A percentile compares a stretch with the other conserved stretches of the same genome.
Evolutionary conservation across 2,888 invertebrate species (phyloP).

Genomic region (Synanthedon myopaeformis): DNA sequence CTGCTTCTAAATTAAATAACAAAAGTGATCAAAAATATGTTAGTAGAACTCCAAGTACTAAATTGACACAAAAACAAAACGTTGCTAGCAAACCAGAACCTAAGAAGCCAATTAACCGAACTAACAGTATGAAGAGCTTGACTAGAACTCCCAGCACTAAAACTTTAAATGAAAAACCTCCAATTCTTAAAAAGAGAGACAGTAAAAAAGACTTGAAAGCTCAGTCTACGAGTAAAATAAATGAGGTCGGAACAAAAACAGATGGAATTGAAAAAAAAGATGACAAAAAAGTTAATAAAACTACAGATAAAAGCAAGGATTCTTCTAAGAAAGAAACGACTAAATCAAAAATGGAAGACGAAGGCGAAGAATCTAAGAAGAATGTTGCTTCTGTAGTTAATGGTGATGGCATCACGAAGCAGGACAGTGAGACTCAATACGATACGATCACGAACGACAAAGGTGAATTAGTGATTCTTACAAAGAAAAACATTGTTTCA

Average conservation of each 20-base stretch:
- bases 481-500: slow-evolving; percentile 63
- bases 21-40: slow-evolving; percentile 26
- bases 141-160: slow-evolving; percentile 51
- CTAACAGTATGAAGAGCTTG: slow-evolving; percentile 55
- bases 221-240: slow-evolving; percentile 38
- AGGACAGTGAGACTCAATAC: slow-evolving; percentile 62
- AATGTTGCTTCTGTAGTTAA: slow-evolving; percentile 25
- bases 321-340: slow-evolving; percentile 6
- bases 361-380: slow-evolving; percentile 15
- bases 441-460: slow-evolving; percentile 53
- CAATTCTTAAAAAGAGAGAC: slow-evolving; percentile 35
- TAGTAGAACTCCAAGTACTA: slow-evolving; percentile 38
- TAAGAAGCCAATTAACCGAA: slow-evolving; percentile 49
- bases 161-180: slow-evolving; percentile 47
- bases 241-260: slow-evolving; percentile 33
- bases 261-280: slow-evolving; percentile 19
- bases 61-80: slow-evolving; percentile 35
- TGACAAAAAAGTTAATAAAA: slow-evolving; percentile 3
- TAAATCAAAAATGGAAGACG: slow-evolving; percentile 10
- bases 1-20: slow-evolving; percentile 16
- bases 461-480: slow-evolving; percentile 54
- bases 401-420: slow-evolving; percentile 32
- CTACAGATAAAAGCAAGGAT: slow-evolving; percentile 7
- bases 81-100: slow-evolving; percentile 34
- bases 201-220: slow-evolving; percentile 44